Evolutionary conservation across 2,888 invertebrate species (phyloP), one percentile per base, ranked within the genome.

Genomic region (Pyrrhosoma nymphula): DNA sequence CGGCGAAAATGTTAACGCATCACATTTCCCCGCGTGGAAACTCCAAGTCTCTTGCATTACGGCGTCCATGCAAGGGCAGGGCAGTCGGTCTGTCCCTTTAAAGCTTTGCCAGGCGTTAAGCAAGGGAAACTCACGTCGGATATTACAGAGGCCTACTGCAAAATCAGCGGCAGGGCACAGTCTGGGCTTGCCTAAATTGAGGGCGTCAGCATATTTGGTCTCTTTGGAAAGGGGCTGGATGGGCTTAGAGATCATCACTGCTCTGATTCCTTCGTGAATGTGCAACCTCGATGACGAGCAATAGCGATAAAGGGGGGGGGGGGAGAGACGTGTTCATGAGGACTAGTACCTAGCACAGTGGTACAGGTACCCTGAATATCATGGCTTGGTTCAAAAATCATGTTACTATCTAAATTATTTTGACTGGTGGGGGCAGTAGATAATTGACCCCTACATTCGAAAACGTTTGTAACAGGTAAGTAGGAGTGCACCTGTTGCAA

Each of bases 1-100:
- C 82, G 26, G 82, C 82, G 82, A 82, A 82, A 82, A 82, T 82
- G 82, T 82, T 82, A 82, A 82, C 82, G 82, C 82, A 35, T 35
- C 82, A 35, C 30, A 82, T 82, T 82, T 82, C 14, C 82, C 82
- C 82, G 35, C 26, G 82, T 14, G 35, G 82, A 14, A 18, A 82
- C 35, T 82, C 35, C 30, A 82, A n/a, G 82, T 82, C 82, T 35
- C 75, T 35, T 35, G 82, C 82, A 82, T 82, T 35, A 82, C 82
- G 35, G 30, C 82, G 82, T 82, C 82, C 16, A 20, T 60, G 60
- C 12, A n/a, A 2, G 18, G 12, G 60, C 60, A 4, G 82, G 82
- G 82, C 82, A 82, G 82, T 82, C 35, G 82, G 82, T 16, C 35
- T 35, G 30, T 30, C 35, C 82, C 82, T 35, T 69, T 82, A 35